Percentiles rank a stretch among this genome's conserved stretches.
Evolutionary conservation across 1,140 invertebrate genomes (phyloP).

Genomic region (Brachionus calyciflorus): DNA sequence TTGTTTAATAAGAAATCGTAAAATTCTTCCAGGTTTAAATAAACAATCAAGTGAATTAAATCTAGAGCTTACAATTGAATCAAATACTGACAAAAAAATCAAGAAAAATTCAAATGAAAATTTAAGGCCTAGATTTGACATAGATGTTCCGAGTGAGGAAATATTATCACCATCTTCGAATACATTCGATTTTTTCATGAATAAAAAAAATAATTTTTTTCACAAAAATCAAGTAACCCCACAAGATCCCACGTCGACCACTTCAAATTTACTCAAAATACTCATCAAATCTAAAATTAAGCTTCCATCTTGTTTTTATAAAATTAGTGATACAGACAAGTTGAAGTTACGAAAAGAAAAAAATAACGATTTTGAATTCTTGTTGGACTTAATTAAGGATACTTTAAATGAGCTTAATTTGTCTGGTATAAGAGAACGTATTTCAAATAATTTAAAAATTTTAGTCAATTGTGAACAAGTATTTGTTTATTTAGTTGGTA

Average conservation of each 20-base stretch:
- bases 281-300: conserved; percentile 25
- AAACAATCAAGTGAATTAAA: conserved; percentile 2
- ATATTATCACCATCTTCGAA: neutral
- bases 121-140: neutral
- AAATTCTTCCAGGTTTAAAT: neutral
- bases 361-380: conserved; percentile 24
- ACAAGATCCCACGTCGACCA: neutral
- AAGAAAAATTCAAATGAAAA: neutral
- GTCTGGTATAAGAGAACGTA: neutral
- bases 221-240: neutral
- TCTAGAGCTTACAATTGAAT: neutral
- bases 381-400: conserved; percentile 9
- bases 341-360: neutral
- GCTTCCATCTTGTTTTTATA: conserved; percentile 14
- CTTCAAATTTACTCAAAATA: conserved; percentile 6
- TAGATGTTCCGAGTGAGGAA: neutral
- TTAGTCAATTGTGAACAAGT: conserved; percentile 1
- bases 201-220: neutral
- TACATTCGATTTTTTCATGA: neutral
- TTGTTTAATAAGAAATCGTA: neutral
- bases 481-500: neutral
- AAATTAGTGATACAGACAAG: neutral
- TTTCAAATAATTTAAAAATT: conserved; percentile 14
- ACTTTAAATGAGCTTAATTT: conserved; percentile 12
- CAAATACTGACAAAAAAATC: neutral